A percentile compares a stretch with the other conserved stretches of the same genome.
Evolutionary conservation across 2,888 invertebrate genomes (phyloP).

Genomic region (Pachycephus smyrnensis): DNA sequence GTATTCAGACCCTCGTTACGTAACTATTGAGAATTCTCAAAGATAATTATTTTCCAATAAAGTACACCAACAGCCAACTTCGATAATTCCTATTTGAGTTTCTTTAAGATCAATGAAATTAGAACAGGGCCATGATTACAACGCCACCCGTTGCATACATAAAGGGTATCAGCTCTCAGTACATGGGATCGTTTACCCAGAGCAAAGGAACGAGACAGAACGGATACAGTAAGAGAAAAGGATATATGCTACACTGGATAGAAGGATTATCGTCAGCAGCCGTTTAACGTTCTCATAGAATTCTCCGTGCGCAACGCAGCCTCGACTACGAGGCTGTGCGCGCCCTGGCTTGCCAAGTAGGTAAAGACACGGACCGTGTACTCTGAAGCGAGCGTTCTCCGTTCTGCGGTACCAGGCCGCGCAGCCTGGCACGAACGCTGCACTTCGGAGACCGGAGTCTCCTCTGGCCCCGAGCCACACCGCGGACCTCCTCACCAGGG

Average conservation of each 20-base stretch:
- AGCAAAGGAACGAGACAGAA: background rate
- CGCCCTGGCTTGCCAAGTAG: slow-evolving; percentile 4
- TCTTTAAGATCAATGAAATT: slow-evolving; percentile 24
- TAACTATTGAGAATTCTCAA: background rate
- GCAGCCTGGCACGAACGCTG: slow-evolving; percentile 60
- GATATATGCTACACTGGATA: background rate
- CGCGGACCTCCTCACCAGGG: background rate
- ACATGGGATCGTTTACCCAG: background rate
- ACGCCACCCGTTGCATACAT: slow-evolving; percentile 19
- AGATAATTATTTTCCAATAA: background rate
- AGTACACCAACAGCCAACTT: background rate
- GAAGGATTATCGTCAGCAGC: slow-evolving; percentile 3
- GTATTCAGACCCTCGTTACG: background rate
- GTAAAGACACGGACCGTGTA: slow-evolving; percentile 7
- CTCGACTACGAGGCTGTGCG: background rate
- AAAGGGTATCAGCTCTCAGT: slow-evolving; percentile 21
- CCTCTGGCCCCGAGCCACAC: slow-evolving; percentile 1
- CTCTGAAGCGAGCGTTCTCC: slow-evolving; percentile 1
- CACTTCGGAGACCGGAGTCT: slow-evolving; percentile 2
- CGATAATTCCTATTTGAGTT: background rate
- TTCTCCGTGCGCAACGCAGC: slow-evolving; percentile 2
- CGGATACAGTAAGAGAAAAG: background rate
- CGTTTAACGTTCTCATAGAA: slow-evolving; percentile 9
- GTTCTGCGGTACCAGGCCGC: slow-evolving; percentile 59
- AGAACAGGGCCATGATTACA: slow-evolving; percentile 30